These are phyloP conservation scores for Channa maculata DNA, from an alignment of 2,113 vertebrate genomes.

Conservation along the genomic window DNA sequence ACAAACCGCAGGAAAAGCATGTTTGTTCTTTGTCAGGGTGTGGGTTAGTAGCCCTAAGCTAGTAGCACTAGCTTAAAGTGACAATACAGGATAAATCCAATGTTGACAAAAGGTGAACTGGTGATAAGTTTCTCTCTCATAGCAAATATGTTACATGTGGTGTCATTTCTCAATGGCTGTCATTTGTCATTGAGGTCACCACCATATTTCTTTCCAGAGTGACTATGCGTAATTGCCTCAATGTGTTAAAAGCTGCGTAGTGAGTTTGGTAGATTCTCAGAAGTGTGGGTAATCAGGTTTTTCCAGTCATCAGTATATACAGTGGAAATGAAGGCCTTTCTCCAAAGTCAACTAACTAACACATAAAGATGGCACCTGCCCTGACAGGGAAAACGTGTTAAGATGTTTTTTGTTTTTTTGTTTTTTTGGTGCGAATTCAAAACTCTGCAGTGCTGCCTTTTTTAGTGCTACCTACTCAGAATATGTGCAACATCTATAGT, in stretches of 20 bases:
- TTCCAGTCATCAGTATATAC: constrained; percentile 40
- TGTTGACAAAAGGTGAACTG: constrained; percentile 19
- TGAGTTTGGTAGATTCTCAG: constrained; percentile 4
- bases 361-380: constrained; percentile 35
- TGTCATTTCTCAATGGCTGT: not conserved
- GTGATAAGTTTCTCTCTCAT: constrained; percentile 26
- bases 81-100: constrained; percentile 40
- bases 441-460: too few species aligned
- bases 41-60: not conserved
- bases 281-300: constrained; percentile 64
- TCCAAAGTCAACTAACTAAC: constrained; percentile 31
- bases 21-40: constrained; percentile 28
- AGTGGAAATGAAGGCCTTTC: constrained; percentile 11
- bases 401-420: not conserved
- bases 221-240: not conserved
- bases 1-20: not conserved
- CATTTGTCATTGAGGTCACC: constrained; percentile 16
- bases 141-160: constrained; percentile 2
- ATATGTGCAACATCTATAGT: too few species aligned
- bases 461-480: too few species aligned
- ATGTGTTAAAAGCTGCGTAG: constrained; percentile 6
- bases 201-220: not conserved
- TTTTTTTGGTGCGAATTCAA: too few species aligned
- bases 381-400: constrained; percentile 66
- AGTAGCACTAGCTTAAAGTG: constrained; percentile 27